Evolutionary conservation across 1,140 invertebrate genomes (phyloP).

Genomic region (Megathymus violae): DNA sequence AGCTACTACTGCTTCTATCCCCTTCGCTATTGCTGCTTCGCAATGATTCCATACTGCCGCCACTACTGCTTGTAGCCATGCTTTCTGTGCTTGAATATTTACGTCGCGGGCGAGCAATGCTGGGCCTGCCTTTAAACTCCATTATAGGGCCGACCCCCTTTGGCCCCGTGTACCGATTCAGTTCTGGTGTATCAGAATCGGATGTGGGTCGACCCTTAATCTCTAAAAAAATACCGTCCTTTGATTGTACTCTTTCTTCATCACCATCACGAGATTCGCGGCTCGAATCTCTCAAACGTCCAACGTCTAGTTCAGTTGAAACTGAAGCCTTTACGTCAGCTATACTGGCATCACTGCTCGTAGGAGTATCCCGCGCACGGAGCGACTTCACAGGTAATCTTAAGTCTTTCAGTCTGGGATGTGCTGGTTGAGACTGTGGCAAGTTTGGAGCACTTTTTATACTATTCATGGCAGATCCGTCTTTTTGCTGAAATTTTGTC

Average conservation of each 20-base stretch:
- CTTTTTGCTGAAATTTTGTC: conserved; percentile 90
- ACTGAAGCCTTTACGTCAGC: conserved; percentile 72
- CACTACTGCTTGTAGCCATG: conserved; percentile 92
- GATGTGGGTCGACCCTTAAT: conserved; percentile 87
- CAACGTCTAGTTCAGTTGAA: conserved; percentile 76
- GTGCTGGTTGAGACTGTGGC: conserved; percentile 87
- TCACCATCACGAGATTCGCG: conserved; percentile 84
- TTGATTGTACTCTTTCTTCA: conserved; percentile 85
- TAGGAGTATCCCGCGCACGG: conserved; percentile 84
- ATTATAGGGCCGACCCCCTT: conserved; percentile 86
- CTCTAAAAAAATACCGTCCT: conserved; percentile 87
- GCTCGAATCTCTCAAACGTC: conserved; percentile 77
- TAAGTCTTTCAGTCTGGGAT: conserved; percentile 88
- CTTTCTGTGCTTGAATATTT: conserved; percentile 94
- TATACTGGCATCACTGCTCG: conserved; percentile 87
- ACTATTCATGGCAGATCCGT: conserved; percentile 88
- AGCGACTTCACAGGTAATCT: conserved; percentile 87
- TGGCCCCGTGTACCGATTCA: conserved; percentile 81
- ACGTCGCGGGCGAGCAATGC: conserved; percentile 82
- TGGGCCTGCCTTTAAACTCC: conserved; percentile 87
- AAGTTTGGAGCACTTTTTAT: conserved; percentile 91
- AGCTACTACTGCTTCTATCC: conserved; percentile 91
- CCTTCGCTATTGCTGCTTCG: conserved; percentile 92
- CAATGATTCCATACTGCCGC: conserved; percentile 92
- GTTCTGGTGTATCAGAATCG: conserved; percentile 83